Conservation (phyloP, 2,888 invertebrate genomes). For the Escarpia spicata region DNA sequence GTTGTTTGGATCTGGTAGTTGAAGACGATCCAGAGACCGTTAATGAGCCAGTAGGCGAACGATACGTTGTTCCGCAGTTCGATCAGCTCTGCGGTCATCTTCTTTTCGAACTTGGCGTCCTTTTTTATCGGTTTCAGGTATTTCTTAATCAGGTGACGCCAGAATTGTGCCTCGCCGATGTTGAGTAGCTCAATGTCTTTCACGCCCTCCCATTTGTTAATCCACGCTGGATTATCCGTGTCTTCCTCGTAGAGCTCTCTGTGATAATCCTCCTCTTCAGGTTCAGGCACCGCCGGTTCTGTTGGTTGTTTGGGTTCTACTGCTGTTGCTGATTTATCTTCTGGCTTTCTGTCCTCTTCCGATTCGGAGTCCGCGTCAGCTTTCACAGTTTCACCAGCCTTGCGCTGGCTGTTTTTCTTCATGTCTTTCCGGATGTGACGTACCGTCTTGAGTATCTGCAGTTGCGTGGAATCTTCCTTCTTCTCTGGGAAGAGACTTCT, state of each 20-base stretch:
- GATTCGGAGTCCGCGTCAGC: background rate
- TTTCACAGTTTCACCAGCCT: background rate
- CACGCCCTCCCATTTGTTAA: slow-evolving; percentile 25
- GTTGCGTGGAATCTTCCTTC: background rate
- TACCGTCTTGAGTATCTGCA: background rate
- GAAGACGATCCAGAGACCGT: slow-evolving; percentile 96
- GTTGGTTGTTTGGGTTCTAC: background rate
- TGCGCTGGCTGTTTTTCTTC: background rate
- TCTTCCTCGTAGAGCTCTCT: slow-evolving; percentile 25
- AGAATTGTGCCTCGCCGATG: slow-evolving; percentile 83
- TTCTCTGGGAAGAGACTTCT: background rate
- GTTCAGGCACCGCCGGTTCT: background rate
- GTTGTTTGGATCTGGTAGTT: slow-evolving; percentile 55
- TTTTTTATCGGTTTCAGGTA: slow-evolving; percentile 93
- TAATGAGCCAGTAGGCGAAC: slow-evolving; percentile 88
- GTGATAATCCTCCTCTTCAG: background rate
- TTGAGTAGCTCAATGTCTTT: slow-evolving; percentile 28
- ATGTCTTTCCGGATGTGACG: background rate
- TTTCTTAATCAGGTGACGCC: slow-evolving; percentile 87
- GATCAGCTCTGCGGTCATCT: slow-evolving; percentile 72
- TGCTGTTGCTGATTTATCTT: background rate
- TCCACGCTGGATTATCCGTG: slow-evolving; percentile 36
- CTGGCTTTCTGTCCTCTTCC: background rate
- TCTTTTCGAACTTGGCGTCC: slow-evolving; percentile 74
- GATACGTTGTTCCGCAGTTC: slow-evolving; percentile 87